Conservation (phyloP, 1,140 invertebrate species). For the Drosophila subpulchrella region DNA sequence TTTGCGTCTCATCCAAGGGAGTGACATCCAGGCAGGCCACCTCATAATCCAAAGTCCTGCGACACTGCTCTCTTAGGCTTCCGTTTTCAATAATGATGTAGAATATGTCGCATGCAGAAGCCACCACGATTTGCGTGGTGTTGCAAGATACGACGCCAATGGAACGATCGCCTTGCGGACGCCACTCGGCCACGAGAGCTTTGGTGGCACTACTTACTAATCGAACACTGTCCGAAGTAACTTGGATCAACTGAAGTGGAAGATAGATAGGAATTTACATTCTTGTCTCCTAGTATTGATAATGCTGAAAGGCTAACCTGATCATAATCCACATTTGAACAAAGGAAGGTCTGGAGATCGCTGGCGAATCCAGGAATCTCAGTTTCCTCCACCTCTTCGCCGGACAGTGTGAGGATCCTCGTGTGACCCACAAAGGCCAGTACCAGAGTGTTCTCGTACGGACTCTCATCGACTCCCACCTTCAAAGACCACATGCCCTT, state of each 20-base stretch:
- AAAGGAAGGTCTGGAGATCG: conserved; percentile 96
- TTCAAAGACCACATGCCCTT: conserved; percentile 98
- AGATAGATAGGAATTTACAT: neutral
- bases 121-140: conserved; percentile 92
- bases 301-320: conserved; percentile 88
- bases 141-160: conserved; percentile 97
- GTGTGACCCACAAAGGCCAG: conserved; percentile 98
- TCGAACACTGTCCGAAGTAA: conserved; percentile 90
- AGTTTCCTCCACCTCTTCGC: conserved; percentile 98
- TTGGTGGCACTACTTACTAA: conserved; percentile 89
- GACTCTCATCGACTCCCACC: conserved; percentile 87
- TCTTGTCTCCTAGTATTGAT: neutral
- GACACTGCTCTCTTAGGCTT: conserved; percentile 87
- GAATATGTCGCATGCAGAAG: conserved; percentile 94
- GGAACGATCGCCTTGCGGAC: conserved; percentile 89
- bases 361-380: conserved; percentile 95
- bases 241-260: conserved; percentile 84
- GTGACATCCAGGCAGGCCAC: conserved; percentile 98
- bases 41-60: conserved; percentile 86
- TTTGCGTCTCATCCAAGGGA: conserved; percentile 88
- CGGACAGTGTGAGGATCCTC: conserved; percentile 93
- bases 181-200: conserved; percentile 91
- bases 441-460: conserved; percentile 94
- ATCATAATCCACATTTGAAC: conserved; percentile 94
- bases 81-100: conserved; percentile 93